Percentiles rank a stretch among this genome's conserved stretches.
Evolutionary conservation across 2,888 invertebrate genomes (phyloP).

Genomic region (Apamea crenata): DNA sequence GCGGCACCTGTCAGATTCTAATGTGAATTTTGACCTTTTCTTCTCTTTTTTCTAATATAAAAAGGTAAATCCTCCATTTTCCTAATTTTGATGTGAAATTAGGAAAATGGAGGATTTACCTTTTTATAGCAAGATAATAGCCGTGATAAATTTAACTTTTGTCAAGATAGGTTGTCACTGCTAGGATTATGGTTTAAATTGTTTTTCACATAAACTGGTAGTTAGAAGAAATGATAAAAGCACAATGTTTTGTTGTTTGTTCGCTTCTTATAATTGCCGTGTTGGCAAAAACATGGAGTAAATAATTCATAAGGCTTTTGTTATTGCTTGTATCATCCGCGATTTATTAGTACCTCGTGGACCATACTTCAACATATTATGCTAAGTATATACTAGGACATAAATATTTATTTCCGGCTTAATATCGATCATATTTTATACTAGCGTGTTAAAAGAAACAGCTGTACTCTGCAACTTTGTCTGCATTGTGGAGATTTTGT

Average conservation of each 20-base stretch:
- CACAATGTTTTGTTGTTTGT: too few species aligned
- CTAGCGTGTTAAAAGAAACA: neutral
- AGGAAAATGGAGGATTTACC: neutral
- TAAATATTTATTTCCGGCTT: neutral
- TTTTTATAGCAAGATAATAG: neutral
- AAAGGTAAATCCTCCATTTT: too few species aligned
- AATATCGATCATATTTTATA: neutral
- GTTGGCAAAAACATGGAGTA: neutral
- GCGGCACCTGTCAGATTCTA: neutral
- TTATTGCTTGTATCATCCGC: too few species aligned
- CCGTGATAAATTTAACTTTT: neutral
- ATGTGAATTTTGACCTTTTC: neutral
- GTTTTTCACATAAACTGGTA: neutral
- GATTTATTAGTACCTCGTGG: too few species aligned
- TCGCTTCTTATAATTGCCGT: neutral
- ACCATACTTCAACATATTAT: too few species aligned
- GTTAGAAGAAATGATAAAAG: too few species aligned
- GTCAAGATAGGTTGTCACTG: neutral
- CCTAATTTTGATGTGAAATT: too few species aligned
- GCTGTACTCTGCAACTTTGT: too few species aligned
- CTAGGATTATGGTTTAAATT: neutral
- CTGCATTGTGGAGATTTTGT: too few species aligned
- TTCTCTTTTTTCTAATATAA: too few species aligned
- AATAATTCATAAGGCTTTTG: neutral
- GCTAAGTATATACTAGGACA: too few species aligned